phyloP scores from a whole-genome alignment of 2,113 vertebrate genomes.

The Phylloscopus whistleri region DNA sequence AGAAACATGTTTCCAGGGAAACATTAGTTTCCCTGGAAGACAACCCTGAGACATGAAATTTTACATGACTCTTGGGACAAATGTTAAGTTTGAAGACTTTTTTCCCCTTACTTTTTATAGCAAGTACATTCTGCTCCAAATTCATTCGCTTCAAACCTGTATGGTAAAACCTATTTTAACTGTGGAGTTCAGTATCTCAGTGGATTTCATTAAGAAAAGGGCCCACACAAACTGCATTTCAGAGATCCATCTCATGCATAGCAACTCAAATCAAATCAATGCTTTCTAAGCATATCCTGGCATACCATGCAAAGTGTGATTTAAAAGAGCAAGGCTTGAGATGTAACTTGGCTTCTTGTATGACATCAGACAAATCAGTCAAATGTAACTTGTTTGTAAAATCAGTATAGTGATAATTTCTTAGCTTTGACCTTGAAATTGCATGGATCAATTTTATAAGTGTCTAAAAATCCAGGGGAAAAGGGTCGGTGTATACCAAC shows the following conservation, averaged over 20 bases:
- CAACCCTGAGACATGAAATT: conserved; percentile 1
- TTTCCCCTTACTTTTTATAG: conserved; percentile 29
- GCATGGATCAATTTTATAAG: not conserved
- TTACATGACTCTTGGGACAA: conserved; percentile 34
- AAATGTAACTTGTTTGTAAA: not conserved
- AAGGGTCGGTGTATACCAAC: not conserved
- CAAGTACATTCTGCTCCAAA: conserved; percentile 56
- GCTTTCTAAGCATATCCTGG: not conserved
- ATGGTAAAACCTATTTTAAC: conserved; percentile 32
- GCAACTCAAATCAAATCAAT: not conserved
- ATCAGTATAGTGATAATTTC: not conserved
- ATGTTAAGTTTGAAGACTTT: not conserved
- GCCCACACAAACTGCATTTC: conserved; percentile 9
- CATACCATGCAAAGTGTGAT: not conserved
- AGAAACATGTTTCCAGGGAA: conserved; percentile 47
- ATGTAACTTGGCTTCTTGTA: not conserved
- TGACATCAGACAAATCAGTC: not conserved
- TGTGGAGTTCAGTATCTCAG: not conserved
- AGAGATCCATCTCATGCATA: not conserved
- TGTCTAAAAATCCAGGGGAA: not conserved
- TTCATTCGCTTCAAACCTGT: not conserved
- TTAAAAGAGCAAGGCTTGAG: not conserved
- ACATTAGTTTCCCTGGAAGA: conserved; percentile 45
- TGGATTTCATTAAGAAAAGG: conserved; percentile 52
- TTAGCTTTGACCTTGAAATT: not conserved